A percentile compares a stretch with the other conserved stretches of the same genome.
phyloP scores from a whole-genome alignment of 1,140 invertebrate genomes.

The Drosophila simulans region DNA sequence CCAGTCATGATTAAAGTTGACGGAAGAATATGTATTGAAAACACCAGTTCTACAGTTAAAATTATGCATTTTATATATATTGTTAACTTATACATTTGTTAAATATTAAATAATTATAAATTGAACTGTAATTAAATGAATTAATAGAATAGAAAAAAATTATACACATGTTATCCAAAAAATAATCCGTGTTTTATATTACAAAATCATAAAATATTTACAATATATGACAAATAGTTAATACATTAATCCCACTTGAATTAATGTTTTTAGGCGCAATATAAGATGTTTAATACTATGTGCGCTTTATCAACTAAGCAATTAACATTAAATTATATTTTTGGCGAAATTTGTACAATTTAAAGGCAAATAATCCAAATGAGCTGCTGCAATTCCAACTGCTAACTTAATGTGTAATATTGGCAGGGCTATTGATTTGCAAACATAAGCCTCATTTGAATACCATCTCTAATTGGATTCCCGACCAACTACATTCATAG shows the following conservation, averaged over 20 bases:
- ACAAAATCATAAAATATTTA: too few species aligned
- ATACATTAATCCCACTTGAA: too few species aligned
- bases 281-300: background rate
- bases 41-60: background rate
- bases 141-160: background rate
- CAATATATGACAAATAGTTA: too few species aligned
- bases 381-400: background rate
- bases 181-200: too few species aligned
- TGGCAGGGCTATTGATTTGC: background rate
- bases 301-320: too few species aligned
- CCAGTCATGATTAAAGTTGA: conserved; percentile 11
- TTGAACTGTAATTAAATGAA: background rate
- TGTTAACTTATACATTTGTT: background rate
- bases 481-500: too few species aligned
- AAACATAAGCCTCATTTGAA: background rate
- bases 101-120: background rate
- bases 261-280: background rate
- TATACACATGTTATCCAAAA: too few species aligned
- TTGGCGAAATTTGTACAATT: background rate
- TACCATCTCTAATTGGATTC: conserved; percentile 1
- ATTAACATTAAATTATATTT: background rate
- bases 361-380: background rate
- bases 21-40: background rate
- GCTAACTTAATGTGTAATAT: background rate
- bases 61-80: background rate